Percentiles rank a stretch among this genome's conserved stretches.
Conservation (phyloP, 2,797 vertebrate genomes). For the Mormyrops attenuatus region DNA sequence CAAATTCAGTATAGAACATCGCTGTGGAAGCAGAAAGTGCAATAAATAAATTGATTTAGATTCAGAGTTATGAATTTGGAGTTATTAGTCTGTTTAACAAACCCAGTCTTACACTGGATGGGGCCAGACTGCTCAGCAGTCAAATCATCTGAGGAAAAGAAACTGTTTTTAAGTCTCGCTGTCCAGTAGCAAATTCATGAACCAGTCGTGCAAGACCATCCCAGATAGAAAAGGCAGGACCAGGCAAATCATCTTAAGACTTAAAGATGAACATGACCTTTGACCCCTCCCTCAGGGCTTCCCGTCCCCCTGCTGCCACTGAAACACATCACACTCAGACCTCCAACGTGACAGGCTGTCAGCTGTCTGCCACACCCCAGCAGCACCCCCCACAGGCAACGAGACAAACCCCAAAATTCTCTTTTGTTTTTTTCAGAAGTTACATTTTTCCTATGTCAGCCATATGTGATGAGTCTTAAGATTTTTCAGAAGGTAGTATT, state of each 20-base stretch:
- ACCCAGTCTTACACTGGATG: not conserved
- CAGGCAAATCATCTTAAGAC: not conserved
- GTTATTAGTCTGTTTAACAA: not conserved
- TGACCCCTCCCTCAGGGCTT: not conserved
- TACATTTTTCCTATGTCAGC: constrained; percentile 49
- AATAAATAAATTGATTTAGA: not conserved
- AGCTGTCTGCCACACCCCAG: constrained; percentile 25
- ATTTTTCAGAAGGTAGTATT: not conserved
- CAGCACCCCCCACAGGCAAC: constrained; percentile 27
- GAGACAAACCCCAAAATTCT: constrained; percentile 26
- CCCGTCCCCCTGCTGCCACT: not conserved
- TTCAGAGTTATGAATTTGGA: not conserved
- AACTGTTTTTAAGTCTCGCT: not conserved
- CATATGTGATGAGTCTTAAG: constrained; percentile 63
- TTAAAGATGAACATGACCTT: not conserved
- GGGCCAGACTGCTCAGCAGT: not conserved
- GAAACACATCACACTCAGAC: not conserved
- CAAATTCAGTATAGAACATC: not conserved
- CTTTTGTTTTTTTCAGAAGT: constrained; percentile 38
- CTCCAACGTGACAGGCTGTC: constrained; percentile 27
- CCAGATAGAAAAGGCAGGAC: not conserved
- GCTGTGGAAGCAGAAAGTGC: not conserved
- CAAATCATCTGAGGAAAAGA: not conserved
- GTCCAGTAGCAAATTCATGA: not conserved
- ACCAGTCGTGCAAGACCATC: not conserved